Conservation (phyloP, 64 coral and sea anemone genomes). For the Stichodactyla mertensii region DNA sequence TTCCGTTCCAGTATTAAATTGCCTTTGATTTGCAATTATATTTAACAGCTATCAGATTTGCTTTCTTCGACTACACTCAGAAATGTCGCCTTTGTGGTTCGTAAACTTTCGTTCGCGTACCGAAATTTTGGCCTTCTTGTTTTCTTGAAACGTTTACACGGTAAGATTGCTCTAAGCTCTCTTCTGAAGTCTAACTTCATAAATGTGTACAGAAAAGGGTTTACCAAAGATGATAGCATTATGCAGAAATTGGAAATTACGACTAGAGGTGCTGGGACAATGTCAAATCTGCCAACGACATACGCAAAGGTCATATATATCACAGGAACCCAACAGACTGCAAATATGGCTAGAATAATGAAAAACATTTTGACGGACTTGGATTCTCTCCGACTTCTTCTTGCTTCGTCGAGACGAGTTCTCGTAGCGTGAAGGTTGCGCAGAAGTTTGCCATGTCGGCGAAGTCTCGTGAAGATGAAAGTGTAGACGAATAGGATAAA, state of each 20-base stretch:
- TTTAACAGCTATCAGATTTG: neutral
- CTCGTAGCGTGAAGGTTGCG: conserved; percentile 34
- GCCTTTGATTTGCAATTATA: neutral
- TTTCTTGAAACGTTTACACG: conserved; percentile 20
- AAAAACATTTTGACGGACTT: conserved; percentile 48
- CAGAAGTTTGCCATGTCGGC: conserved; percentile 14
- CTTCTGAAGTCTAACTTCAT: conserved; percentile 55
- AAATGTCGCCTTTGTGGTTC: conserved; percentile 12
- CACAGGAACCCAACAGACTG: conserved; percentile 41
- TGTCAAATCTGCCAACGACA: conserved; percentile 18
- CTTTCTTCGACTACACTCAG: conserved; percentile 1
- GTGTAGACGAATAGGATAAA: conserved; percentile 42
- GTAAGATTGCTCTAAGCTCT: conserved; percentile 40
- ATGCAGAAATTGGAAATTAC: conserved; percentile 35
- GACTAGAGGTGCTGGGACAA: conserved; percentile 8
- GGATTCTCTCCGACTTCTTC: conserved; percentile 29
- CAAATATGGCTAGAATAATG: conserved; percentile 42
- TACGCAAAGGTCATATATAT: conserved; percentile 39
- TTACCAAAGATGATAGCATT: conserved; percentile 42
- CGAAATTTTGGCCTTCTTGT: neutral
- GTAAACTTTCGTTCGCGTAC: neutral
- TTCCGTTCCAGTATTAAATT: neutral
- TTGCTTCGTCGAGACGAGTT: conserved; percentile 4
- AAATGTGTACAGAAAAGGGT: conserved; percentile 53
- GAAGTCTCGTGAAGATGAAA: conserved; percentile 34